These are phyloP conservation scores for Bostrychus sinensis DNA, from an alignment of 2,113 vertebrate genomes.

Conservation along the genomic window DNA sequence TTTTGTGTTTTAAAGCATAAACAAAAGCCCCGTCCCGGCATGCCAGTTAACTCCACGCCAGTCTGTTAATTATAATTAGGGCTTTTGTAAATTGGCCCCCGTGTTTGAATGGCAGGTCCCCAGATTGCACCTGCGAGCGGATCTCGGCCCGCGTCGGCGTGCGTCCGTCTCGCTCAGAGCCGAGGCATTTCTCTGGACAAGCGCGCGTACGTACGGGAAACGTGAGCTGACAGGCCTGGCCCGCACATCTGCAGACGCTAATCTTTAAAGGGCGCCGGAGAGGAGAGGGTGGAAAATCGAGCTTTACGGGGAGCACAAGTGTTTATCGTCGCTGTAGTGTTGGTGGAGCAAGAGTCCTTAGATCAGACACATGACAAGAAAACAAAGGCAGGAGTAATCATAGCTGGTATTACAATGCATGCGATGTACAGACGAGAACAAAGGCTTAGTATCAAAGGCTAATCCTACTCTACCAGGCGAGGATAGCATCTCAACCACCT, in stretches of 20 bases:
- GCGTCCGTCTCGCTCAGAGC: slow-evolving; percentile 36
- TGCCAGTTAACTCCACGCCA: slow-evolving; percentile 68
- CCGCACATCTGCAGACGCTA: slow-evolving; percentile 55
- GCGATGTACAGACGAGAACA: neutral
- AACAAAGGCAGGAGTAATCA: neutral
- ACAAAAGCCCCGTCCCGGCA: slow-evolving; percentile 53
- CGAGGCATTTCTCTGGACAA: slow-evolving; percentile 54
- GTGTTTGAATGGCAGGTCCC: slow-evolving; percentile 66
- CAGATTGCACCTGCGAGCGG: slow-evolving; percentile 64
- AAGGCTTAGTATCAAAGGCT: slow-evolving; percentile 1
- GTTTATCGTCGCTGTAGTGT: slow-evolving; percentile 30
- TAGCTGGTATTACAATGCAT: neutral
- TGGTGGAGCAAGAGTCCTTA: neutral
- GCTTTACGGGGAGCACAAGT: slow-evolving; percentile 54
- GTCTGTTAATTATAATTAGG: slow-evolving; percentile 73
- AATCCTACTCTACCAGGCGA: neutral
- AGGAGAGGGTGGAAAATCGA: slow-evolving; percentile 62
- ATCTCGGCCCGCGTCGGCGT: slow-evolving; percentile 58
- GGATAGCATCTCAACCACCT: neutral
- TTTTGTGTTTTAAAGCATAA: slow-evolving; percentile 30
- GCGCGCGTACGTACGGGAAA: slow-evolving; percentile 55
- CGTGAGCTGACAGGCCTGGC: slow-evolving; percentile 66
- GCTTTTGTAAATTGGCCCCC: slow-evolving; percentile 65
- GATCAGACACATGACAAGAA: slow-evolving; percentile 4
- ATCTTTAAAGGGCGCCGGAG: slow-evolving; percentile 63